Percentiles rank a stretch among this genome's conserved stretches.
These are phyloP conservation scores for Siderastrea siderea DNA, from an alignment of 92 coral and sea anemone species.

Conservation along the genomic window DNA sequence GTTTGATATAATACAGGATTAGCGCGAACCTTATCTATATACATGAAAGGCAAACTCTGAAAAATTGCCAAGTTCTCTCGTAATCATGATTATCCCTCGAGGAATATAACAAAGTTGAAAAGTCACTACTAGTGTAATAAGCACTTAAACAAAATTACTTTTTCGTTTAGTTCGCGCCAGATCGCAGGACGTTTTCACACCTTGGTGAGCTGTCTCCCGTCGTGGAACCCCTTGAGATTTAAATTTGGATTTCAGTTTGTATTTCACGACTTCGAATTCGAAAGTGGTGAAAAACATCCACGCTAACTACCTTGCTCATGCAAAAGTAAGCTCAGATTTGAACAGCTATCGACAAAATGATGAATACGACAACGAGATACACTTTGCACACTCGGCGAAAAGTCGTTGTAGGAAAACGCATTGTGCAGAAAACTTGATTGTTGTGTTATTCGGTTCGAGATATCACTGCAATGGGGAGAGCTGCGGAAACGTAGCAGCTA, in stretches of 20 bases:
- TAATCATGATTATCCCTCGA: constrained; percentile 43
- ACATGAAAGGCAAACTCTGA: constrained; percentile 5
- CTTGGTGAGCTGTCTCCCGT: too few species aligned
- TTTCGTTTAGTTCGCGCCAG: not conserved
- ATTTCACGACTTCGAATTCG: not conserved
- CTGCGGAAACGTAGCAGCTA: constrained; percentile 42
- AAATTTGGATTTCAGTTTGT: not conserved
- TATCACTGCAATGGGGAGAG: constrained; percentile 39
- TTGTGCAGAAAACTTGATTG: not conserved
- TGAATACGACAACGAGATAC: not conserved
- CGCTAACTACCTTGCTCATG: not conserved
- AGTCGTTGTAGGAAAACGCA: not conserved
- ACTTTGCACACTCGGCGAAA: constrained; percentile 9
- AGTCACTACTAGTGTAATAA: constrained; percentile 39
- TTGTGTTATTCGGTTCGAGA: not conserved
- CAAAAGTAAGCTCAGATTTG: too few species aligned
- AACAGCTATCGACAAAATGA: not conserved
- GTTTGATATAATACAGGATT: constrained; percentile 40
- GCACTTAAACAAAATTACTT: constrained; percentile 27
- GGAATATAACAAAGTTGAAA: constrained; percentile 58
- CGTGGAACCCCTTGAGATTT: not conserved
- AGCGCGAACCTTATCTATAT: constrained; percentile 22
- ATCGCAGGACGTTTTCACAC: too few species aligned
- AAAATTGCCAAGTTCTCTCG: constrained; percentile 22
- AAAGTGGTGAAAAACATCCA: not conserved